These are phyloP conservation scores for Pandemis corylana DNA, from an alignment of 2,888 invertebrate species.

Conservation along the genomic window DNA sequence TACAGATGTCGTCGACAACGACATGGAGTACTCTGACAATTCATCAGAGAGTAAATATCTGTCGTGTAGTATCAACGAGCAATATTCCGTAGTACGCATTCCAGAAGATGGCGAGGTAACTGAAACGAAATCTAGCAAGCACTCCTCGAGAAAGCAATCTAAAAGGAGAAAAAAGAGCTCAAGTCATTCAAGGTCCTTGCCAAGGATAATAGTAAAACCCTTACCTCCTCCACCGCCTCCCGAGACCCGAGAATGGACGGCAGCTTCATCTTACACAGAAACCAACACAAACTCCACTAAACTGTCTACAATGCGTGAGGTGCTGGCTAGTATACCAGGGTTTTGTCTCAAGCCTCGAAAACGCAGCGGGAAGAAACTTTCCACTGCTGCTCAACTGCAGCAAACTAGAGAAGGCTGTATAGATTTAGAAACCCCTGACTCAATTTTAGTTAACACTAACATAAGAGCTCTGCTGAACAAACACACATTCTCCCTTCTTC, in stretches of 20 bases:
- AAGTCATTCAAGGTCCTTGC: slow-evolving; percentile 86
- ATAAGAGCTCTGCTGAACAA: slow-evolving; percentile 95
- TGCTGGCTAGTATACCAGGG: slow-evolving; percentile 95
- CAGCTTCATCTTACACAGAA: slow-evolving; percentile 73
- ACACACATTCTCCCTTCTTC: slow-evolving; percentile 95
- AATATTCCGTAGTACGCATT: slow-evolving; percentile 77
- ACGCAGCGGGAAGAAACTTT: slow-evolving; percentile 92
- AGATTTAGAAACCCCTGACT: slow-evolving; percentile 98
- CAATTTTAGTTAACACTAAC: slow-evolving; percentile 96
- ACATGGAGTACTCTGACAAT: slow-evolving; percentile 74
- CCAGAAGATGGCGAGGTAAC: slow-evolving; percentile 71
- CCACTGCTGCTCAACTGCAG: slow-evolving; percentile 96
- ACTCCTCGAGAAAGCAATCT: slow-evolving; percentile 89
- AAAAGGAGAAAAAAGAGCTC: slow-evolving; percentile 93
- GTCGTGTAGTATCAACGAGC: slow-evolving; percentile 72
- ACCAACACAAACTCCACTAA: slow-evolving; percentile 59
- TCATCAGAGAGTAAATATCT: slow-evolving; percentile 73
- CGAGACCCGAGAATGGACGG: slow-evolving; percentile 79
- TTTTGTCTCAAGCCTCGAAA: slow-evolving; percentile 93
- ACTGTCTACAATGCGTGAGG: slow-evolving; percentile 95
- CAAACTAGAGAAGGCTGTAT: slow-evolving; percentile 97
- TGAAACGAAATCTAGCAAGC: slow-evolving; percentile 88
- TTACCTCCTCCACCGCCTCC: slow-evolving; percentile 87
- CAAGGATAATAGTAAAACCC: slow-evolving; percentile 93
- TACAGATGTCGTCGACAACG: slow-evolving; percentile 60